Evolutionary conservation across 2,888 invertebrate species (phyloP), one percentile per base, ranked within the genome.

Genomic region (Dolomedes plantarius): DNA sequence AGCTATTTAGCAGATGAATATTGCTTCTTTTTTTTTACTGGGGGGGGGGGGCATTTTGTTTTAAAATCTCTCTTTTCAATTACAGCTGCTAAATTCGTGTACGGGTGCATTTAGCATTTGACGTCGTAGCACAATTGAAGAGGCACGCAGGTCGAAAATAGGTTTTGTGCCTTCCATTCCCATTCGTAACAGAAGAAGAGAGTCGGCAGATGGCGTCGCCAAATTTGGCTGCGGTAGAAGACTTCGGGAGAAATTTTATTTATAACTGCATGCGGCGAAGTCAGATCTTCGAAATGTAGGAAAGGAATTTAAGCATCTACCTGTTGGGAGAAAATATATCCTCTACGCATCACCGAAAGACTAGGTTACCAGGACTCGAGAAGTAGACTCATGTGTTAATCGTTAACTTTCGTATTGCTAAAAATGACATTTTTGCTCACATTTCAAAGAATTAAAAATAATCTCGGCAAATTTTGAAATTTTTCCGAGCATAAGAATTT

Each of bases 201-300:
- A 16, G 16, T 6, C 9, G 11, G 46, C 2, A 2, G 7, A 16
- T 6, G 46, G 46, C 46, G 46, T 46, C 46, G 46, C 46, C 46
- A 46, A 46, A 46, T 46, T 46, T 46, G 46, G 46, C 46, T 16
- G 46, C 46, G 46, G 46, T 16, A 46, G 16, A 46, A 2, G 46
- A 46, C 46, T 46, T 46, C 46, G 46, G 13, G 9, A 46, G 46
- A 46, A 46, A 46, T 46, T 46, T 46, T 46, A 46, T 46, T 46
- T 46, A 46, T 46, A 46, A 16, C 46, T 46, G 13, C 16, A 16
- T 2, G 46, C 13, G 9, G 16, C 9, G 9, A 46, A 16, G 46
- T 46, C 46, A 46, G 46, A 46, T 46, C 46, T 2, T 16, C 16
- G 16, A 46, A 46, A 46, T 46, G 46, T 2, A 16, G 1, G 46